Conservation (phyloP, 2,888 invertebrate genomes). For the Coelogynopora nodosa region DNA sequence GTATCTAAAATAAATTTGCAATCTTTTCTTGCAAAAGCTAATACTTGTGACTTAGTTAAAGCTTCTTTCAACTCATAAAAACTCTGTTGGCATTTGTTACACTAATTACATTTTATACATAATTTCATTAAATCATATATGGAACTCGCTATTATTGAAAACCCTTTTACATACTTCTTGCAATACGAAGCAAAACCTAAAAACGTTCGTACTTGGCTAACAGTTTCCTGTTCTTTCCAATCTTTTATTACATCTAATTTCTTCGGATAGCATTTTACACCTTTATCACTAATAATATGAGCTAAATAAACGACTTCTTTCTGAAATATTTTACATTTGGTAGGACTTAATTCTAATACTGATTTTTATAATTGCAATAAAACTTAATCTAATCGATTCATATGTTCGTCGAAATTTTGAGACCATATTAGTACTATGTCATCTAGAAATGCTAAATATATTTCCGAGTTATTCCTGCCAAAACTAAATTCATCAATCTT, state of each 20-base stretch:
- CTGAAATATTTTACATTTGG: slow-evolving; percentile 33
- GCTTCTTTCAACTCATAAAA: not conserved
- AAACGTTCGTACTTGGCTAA: slow-evolving; percentile 5
- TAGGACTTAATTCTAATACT: slow-evolving; percentile 38
- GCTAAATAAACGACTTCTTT: slow-evolving; percentile 37
- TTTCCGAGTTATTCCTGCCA: not conserved
- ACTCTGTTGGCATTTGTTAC: not conserved
- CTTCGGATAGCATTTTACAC: slow-evolving; percentile 10
- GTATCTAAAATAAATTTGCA: not conserved
- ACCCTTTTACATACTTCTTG: not conserved
- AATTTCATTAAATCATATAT: no score
- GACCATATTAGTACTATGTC: not conserved
- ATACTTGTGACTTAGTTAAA: not conserved
- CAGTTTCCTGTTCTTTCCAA: slow-evolving; percentile 32
- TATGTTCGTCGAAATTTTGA: slow-evolving; percentile 35
- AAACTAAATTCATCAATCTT: not conserved
- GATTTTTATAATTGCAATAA: slow-evolving; percentile 6
- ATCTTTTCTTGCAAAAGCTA: not conserved
- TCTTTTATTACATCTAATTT: slow-evolving; percentile 33
- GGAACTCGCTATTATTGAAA: not conserved
- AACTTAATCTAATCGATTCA: slow-evolving; percentile 23
- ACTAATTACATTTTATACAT: not conserved
- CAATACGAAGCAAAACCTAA: not conserved
- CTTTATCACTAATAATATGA: slow-evolving; percentile 28
- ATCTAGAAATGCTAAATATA: not conserved